Percentiles rank a stretch among this genome's conserved stretches.
Evolutionary conservation across 2,797 vertebrate genomes (phyloP).

Genomic region (Enteromius anoplus): DNA sequence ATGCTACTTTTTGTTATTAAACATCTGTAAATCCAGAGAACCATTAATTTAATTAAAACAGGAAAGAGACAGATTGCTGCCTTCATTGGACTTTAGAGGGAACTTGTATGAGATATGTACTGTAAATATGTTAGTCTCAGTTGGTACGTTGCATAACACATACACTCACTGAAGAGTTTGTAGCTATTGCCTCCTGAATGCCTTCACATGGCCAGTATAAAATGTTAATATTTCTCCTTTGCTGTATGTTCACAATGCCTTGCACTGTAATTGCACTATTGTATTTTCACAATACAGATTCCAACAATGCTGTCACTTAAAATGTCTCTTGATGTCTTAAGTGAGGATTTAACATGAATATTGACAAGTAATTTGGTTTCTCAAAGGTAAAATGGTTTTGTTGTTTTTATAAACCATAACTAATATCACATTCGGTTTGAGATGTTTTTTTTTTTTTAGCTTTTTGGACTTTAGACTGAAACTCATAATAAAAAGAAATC

Average conservation of each 20-base stretch:
- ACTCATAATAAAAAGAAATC: no score
- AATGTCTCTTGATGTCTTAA: neutral
- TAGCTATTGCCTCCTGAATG: conserved; percentile 23
- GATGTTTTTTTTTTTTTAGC: neutral
- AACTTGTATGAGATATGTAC: conserved; percentile 8
- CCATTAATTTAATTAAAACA: conserved; percentile 18
- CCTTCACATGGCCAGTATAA: conserved; percentile 39
- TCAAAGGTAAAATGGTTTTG: neutral
- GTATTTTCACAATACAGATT: conserved; percentile 43
- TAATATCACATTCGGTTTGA: neutral
- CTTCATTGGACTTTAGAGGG: neutral
- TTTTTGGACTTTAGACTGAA: neutral
- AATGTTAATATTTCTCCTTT: conserved; percentile 50
- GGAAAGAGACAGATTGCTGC: neutral
- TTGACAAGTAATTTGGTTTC: neutral
- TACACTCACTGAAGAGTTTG: conserved; percentile 19
- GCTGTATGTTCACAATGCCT: conserved; percentile 50
- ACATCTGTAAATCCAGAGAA: neutral
- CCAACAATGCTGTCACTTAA: conserved; percentile 24
- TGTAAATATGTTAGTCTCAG: neutral
- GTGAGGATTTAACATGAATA: neutral
- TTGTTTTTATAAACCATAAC: neutral
- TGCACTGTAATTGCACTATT: conserved; percentile 56
- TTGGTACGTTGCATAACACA: neutral
- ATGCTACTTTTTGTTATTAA: conserved; percentile 16